A percentile compares a stretch with the other conserved stretches of the same genome.
Conservation (phyloP, 1,140 invertebrate genomes). For the Drosophila obscura region DNA sequence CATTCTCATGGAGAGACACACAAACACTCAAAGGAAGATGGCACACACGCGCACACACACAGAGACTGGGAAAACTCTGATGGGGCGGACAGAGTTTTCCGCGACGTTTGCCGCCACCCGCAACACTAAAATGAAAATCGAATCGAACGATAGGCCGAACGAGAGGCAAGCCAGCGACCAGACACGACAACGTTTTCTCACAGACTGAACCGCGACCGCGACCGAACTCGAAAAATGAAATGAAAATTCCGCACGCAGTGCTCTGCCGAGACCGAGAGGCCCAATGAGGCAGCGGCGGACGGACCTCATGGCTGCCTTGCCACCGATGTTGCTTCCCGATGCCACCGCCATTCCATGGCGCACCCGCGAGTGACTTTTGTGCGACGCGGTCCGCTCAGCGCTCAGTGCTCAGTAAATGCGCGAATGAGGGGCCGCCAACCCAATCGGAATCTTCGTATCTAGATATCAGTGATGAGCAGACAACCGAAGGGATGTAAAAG, state of each 20-base stretch:
- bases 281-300: constrained; percentile 43
- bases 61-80: constrained; percentile 49
- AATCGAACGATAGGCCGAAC: constrained; percentile 32
- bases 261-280: constrained; percentile 46
- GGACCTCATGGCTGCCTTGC: constrained; percentile 20
- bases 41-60: constrained; percentile 38
- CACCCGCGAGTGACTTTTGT: constrained; percentile 78
- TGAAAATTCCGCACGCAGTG: constrained; percentile 79
- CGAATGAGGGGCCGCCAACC: constrained; percentile 46
- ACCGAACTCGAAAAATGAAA: constrained; percentile 55
- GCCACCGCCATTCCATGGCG: constrained; percentile 64
- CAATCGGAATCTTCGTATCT: constrained; percentile 72
- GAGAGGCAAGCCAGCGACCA: constrained; percentile 59
- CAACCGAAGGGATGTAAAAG: constrained; percentile 8
- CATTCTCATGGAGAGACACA: constrained; percentile 36
- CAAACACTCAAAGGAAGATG: too few species aligned
- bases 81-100: constrained; percentile 60
- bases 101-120: constrained; percentile 59
- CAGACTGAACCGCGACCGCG: constrained; percentile 67
- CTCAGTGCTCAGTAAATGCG: constrained; percentile 36
- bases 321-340: constrained; percentile 8
- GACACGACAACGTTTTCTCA: constrained; percentile 76
- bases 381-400: constrained; percentile 45
- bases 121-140: constrained; percentile 34
- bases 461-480: constrained; percentile 71